These are phyloP conservation scores for Paradoxurus hermaphroditus DNA, from an alignment of 2,113 vertebrate species.

Conservation along the genomic window DNA sequence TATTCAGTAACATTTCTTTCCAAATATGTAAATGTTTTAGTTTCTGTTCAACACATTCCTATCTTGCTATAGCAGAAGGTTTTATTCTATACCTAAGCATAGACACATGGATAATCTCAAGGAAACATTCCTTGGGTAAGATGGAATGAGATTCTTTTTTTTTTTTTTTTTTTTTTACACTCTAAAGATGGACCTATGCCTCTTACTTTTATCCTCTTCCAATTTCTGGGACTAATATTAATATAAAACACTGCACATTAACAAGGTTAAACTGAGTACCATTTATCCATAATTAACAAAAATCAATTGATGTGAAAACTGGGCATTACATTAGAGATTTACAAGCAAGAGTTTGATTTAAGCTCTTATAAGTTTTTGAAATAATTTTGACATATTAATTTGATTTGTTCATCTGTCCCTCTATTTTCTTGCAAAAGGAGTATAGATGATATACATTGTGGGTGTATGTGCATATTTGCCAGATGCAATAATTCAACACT, in stretches of 20 bases:
- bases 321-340: not conserved
- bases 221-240: not conserved
- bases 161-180: not conserved
- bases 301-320: not conserved
- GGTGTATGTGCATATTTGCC: not conserved
- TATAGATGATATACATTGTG: fast-evolving
- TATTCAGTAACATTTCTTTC: not conserved
- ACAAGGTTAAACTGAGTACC: not conserved
- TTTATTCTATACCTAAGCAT: not conserved
- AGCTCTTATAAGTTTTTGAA: not conserved
- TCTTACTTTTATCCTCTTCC: not conserved
- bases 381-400: not conserved
- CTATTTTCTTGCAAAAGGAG: not conserved
- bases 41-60: not conserved
- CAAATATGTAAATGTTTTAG: not conserved
- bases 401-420: not conserved
- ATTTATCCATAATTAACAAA: not conserved
- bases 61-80: not conserved
- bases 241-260: not conserved
- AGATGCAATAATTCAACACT: not conserved
- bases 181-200: not conserved
- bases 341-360: not conserved
- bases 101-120: not conserved
- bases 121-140: not conserved
- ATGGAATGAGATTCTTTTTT: not conserved